phyloP scores from a whole-genome alignment of 1,140 invertebrate genomes.

The Apis florea region DNA sequence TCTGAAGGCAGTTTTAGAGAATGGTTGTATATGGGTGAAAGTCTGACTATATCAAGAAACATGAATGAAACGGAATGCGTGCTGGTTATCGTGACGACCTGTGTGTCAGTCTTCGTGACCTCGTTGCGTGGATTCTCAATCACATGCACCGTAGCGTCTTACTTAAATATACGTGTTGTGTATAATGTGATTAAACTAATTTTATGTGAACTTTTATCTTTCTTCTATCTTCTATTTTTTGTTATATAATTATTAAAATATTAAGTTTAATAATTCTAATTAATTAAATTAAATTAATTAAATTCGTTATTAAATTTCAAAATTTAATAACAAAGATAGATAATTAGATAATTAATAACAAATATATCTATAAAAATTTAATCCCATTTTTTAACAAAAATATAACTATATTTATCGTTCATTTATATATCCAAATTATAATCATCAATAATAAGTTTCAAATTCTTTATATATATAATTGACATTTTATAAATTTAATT shows the following conservation, averaged over 20 bases:
- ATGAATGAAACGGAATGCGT: slow-evolving; percentile 79
- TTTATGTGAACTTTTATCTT: background rate
- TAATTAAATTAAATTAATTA: too few species aligned
- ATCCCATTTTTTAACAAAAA: background rate
- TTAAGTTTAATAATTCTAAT: background rate
- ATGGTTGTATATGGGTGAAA: slow-evolving; percentile 41
- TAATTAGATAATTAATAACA: background rate
- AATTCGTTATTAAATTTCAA: slow-evolving; percentile 1
- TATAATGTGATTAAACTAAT: slow-evolving; percentile 8
- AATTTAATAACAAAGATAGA: background rate
- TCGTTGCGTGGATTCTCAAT: slow-evolving; percentile 74
- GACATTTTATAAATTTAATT: background rate
- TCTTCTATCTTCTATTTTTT: too few species aligned
- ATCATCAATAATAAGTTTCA: background rate
- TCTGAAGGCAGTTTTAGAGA: slow-evolving; percentile 48
- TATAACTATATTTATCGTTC: background rate
- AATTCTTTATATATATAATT: background rate
- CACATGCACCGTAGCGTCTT: slow-evolving; percentile 38
- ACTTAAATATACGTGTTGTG: slow-evolving; percentile 17
- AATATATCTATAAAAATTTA: background rate
- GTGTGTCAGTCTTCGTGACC: slow-evolving; percentile 76
- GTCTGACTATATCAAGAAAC: slow-evolving; percentile 72
- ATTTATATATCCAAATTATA: slow-evolving; percentile 19
- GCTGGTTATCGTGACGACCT: slow-evolving; percentile 75
- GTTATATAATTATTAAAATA: too few species aligned